Evolutionary conservation across 2,888 invertebrate species (phyloP), one percentile per base, ranked within the genome.

Genomic region (Zygaena filipendulae): DNA sequence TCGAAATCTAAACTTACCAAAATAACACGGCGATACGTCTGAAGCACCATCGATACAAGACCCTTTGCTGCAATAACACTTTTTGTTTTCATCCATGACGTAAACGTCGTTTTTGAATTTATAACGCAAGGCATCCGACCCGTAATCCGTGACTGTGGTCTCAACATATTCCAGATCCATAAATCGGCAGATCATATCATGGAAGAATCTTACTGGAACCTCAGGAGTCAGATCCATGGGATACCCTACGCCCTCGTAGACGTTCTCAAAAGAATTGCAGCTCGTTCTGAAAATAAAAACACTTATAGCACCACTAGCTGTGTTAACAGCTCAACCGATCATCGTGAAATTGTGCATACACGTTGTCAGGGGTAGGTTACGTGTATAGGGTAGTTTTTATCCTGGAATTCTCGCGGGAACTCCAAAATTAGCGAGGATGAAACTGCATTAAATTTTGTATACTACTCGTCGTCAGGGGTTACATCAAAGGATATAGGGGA

Each of bases 151-250:
- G 8, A 34, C 37, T 27, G 30, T 39, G 2, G 29, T 46, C 2
- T 47, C 56, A 0, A 48, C 33, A 32, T 56, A 70, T 11, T 62
- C 56, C 16, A 71, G 37, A 39, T 69, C 85, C 20, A 92, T 47
- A 1, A 87, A 81, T 23, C 92, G 81, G 57, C 94, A 95, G 48
- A 94, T 87, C 0, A 90, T 84, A 42, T 87, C 85, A 12, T 91
- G 81, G 59, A 86, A 94, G 4, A 92, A 54, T 9, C 81, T 64
- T 36, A 92, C 74, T 0, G 62, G 54, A 0, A 69, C 72, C 0
- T 71, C 75, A 12, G 71, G 60, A 3, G 62, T 58, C 27, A 93
- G 47, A 24, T 83, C 67, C 1, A 82, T 62, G 0, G 91, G 89
- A 44, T 90, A 91, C 2, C 86, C 57, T 0, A 87, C 81, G 1